Evolutionary conservation across 1,140 invertebrate species (phyloP).

Genomic region (Apis cerana): DNA sequence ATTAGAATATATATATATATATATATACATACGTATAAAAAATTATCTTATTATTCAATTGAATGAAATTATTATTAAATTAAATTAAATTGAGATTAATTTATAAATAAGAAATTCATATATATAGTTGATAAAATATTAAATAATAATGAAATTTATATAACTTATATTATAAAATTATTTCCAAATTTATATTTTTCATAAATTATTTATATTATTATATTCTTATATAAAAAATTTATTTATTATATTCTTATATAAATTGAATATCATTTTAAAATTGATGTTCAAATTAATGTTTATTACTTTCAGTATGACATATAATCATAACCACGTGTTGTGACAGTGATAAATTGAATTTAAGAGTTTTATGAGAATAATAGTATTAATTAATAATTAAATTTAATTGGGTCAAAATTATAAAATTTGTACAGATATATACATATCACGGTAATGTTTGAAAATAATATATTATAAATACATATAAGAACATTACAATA

Average conservation of each 20-base stretch:
- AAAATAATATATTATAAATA: not conserved
- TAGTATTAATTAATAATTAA: not conserved
- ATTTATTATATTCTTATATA: too few relatives aligned
- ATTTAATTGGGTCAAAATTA: not conserved
- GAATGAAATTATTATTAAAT: too few relatives aligned
- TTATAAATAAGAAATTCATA: too few relatives aligned
- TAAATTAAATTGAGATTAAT: too few relatives aligned
- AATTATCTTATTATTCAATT: too few relatives aligned
- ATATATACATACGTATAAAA: too few relatives aligned
- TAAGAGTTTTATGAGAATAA: not conserved
- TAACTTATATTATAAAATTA: not conserved
- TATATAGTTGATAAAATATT: too few relatives aligned
- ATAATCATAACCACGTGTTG: conserved; percentile 1
- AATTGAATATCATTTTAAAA: not conserved
- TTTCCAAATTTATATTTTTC: not conserved
- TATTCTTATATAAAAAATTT: not conserved
- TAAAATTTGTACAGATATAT: not conserved
- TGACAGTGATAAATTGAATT: conserved; percentile 20
- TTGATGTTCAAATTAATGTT: not conserved
- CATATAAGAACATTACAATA: too few relatives aligned
- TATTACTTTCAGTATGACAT: not conserved
- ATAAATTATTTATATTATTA: too few relatives aligned
- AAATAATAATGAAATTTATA: too few relatives aligned
- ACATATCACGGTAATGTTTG: conserved; percentile 13
- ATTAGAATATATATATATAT: too few relatives aligned